Percentiles rank a stretch among this genome's conserved stretches.
phyloP scores from a whole-genome alignment of 2,113 vertebrate genomes.

The Lethenteron camtschaticum region DNA sequence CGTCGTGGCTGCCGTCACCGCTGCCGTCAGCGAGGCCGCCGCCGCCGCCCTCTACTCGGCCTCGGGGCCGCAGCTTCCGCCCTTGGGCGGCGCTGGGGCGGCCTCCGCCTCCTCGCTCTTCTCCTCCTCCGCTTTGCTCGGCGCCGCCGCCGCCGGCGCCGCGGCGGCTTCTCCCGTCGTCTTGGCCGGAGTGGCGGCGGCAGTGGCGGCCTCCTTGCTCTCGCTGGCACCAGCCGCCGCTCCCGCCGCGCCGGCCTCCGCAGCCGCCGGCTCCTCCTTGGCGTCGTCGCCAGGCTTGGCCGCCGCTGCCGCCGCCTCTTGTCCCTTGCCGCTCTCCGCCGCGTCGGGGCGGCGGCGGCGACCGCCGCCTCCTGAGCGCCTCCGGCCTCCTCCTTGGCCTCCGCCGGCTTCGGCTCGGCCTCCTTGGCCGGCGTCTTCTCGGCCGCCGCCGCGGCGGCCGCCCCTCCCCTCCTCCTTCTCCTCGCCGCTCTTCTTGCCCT shows the following conservation, averaged over 20 bases:
- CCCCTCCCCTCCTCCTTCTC: conserved; percentile 18
- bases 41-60: conserved; percentile 1
- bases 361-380: conserved; percentile 24
- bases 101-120: conserved; percentile 33
- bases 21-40: not conserved
- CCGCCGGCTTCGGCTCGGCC: conserved; percentile 17
- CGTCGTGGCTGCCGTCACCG: not conserved
- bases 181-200: conserved; percentile 12
- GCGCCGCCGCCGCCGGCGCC: conserved; percentile 13
- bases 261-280: conserved; percentile 16
- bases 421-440: conserved; percentile 12
- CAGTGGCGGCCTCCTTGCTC: conserved; percentile 11
- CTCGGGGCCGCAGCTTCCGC: conserved; percentile 8
- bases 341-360: conserved; percentile 27
- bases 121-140: conserved; percentile 25
- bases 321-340: conserved; percentile 19
- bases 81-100: conserved; percentile 7
- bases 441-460: conserved; percentile 8
- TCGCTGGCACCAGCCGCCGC: conserved; percentile 16
- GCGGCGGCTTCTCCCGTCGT: conserved; percentile 10
- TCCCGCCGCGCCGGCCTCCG: conserved; percentile 25
- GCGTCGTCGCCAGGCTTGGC: conserved; percentile 18
- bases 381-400: conserved; percentile 23
- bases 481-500: conserved; percentile 13
- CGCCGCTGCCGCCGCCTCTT: conserved; percentile 10